Base-by-base conservation (phyloP, 1,140 invertebrate genomes). In the Anadara kagoshimensis region DNA sequence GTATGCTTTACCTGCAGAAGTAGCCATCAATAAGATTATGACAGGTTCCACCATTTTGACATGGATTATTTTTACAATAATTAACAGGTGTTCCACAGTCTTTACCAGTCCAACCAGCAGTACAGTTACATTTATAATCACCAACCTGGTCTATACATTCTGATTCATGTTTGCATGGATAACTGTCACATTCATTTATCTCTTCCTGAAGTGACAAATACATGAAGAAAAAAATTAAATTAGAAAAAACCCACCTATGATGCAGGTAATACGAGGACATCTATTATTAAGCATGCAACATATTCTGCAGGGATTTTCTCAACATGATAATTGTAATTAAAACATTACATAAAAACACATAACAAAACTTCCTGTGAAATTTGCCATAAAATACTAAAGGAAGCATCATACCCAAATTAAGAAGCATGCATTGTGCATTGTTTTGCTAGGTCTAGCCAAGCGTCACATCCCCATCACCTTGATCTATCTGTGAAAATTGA, bases 191-290 rank as follows among this genome's bases (percentile, higher is more conserved):
- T 44, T 76, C 78, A 70, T 79, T 57, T 24, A 79, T 71, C 16
- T 57, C 43, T 47, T 69, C 67, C 67, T 98, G 96, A 89, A 64
- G 53, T 68, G 14, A 57, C 44, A 26, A 58, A 68, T 43, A 62
- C 57, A 26, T n/a, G 22, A 10, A 59, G 22, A 7, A 59, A 11
- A 59, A 64, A 18, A 18, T 51, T 3, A 18, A 51, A 51, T 51
- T 4, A 51, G 4, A 51, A 51, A 51, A 18, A 22, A 4, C 20
- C 4, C 1, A 18, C 49, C 1, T 11, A 11, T 51, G 16, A 18
- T 51, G 49, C 20, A 51, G 20, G 16, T 4, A 10, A 51, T 51
- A 51, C 20, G 4, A 3, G 16, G 10, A 51, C 16, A 51, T 36
- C 2, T 36, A 3, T 36, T 3, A 36, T 7, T 36, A 7, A 36